Conservation (phyloP, 2,797 vertebrate species). For the Mustela erminea region DNA sequence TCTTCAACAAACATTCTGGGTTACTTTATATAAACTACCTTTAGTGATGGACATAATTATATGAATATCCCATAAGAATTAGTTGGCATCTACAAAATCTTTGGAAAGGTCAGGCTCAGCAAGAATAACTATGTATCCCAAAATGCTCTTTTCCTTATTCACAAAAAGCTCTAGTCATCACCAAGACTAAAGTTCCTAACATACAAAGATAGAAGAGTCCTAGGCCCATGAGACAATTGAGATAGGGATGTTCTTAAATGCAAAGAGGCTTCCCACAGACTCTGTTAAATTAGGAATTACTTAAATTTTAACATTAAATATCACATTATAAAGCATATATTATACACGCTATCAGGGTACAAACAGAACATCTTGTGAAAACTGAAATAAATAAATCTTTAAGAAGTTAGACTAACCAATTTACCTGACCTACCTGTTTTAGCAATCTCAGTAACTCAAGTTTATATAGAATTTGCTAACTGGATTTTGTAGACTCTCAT, state of each 20-base stretch:
- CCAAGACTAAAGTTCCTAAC: background rate
- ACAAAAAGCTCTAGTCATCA: background rate
- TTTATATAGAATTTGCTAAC: background rate
- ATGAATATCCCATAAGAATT: background rate
- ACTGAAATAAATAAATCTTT: conserved; percentile 25
- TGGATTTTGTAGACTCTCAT: background rate
- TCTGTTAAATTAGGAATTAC: conserved; percentile 26
- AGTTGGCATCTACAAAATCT: background rate
- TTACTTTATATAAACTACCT: background rate
- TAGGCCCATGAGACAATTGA: conserved; percentile 2
- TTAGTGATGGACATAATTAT: background rate
- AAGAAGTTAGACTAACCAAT: conserved; percentile 28
- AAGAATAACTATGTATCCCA: background rate
- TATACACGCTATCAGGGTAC: background rate
- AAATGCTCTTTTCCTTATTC: conserved; percentile 34
- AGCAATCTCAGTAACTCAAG: background rate
- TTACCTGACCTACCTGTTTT: conserved; percentile 18
- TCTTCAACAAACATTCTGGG: background rate
- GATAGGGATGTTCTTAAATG: background rate
- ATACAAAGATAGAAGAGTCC: background rate
- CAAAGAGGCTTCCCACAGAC: background rate
- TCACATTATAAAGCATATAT: background rate
- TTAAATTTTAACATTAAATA: conserved; percentile 51
- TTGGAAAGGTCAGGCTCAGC: background rate
- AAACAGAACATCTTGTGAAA: background rate